These are phyloP conservation scores for Heliconius eleuchia DNA, from an alignment of 1,140 invertebrate species.

Conservation along the genomic window DNA sequence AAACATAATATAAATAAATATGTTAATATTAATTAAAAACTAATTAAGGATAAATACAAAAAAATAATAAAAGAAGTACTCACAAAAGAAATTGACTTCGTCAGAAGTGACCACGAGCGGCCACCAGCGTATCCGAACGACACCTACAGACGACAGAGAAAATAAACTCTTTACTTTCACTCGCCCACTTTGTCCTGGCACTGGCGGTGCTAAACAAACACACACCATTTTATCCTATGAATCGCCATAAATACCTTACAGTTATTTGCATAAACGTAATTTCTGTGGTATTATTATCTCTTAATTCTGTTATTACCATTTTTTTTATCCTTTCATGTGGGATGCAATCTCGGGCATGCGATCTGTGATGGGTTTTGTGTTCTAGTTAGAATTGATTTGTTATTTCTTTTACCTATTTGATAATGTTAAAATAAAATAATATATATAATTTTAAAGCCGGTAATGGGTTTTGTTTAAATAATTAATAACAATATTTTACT, in stretches of 20 bases:
- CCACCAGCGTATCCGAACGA: conserved; percentile 51
- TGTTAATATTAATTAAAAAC: background rate
- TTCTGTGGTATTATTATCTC: conserved; percentile 62
- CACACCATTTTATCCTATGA: conserved; percentile 57
- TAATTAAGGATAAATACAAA: background rate
- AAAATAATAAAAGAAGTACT: background rate
- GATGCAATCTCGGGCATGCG: conserved; percentile 56
- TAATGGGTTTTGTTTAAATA: background rate
- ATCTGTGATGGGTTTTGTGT: background rate
- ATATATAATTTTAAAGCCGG: background rate
- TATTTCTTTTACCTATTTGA: background rate
- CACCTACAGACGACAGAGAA: conserved; percentile 55
- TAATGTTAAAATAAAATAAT: background rate
- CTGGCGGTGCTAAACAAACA: conserved; percentile 19
- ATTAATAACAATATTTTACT: too few relatives aligned
- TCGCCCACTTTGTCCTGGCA: conserved; percentile 65
- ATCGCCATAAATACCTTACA: conserved; percentile 64
- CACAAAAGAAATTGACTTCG: background rate
- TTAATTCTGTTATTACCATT: conserved; percentile 63
- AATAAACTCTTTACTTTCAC: conserved; percentile 72
- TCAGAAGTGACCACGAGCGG: conserved; percentile 42
- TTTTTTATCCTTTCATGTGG: conserved; percentile 64
- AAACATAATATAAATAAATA: background rate
- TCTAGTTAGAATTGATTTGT: background rate
- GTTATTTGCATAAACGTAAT: conserved; percentile 52